These are phyloP conservation scores for Pithys albifrons DNA, from an alignment of 2,113 vertebrate species.

Conservation along the genomic window DNA sequence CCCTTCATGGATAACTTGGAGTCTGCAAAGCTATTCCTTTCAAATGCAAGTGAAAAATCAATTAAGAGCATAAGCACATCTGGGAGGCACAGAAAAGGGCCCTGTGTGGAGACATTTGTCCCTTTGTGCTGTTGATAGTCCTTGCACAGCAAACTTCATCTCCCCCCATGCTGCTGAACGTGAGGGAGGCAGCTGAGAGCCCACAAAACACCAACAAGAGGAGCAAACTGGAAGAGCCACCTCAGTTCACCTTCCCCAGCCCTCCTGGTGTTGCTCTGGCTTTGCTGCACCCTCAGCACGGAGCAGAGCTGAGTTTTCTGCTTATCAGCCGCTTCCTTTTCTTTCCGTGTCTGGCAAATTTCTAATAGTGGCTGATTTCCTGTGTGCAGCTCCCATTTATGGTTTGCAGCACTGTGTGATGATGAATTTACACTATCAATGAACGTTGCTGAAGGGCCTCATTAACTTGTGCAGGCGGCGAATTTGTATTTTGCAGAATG, in stretches of 20 bases:
- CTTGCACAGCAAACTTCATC: not conserved
- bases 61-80: not conserved
- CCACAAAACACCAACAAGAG: not conserved
- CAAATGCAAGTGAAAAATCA: not conserved
- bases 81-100: not conserved
- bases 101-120: not conserved
- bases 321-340: constrained; percentile 65
- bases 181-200: constrained; percentile 11
- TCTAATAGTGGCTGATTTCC: constrained; percentile 66
- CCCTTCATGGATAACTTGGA: not conserved
- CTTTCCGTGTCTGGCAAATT: constrained; percentile 50
- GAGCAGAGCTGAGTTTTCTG: constrained; percentile 61
- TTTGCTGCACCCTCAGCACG: not conserved
- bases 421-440: constrained; percentile 71
- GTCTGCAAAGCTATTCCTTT: not conserved
- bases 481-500: constrained; percentile 69
- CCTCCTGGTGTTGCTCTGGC: constrained; percentile 3
- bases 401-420: constrained; percentile 55
- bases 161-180: not conserved
- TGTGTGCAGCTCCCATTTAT: constrained; percentile 58
- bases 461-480: constrained; percentile 68
- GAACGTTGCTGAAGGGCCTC: constrained; percentile 70
- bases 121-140: not conserved
- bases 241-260: constrained; percentile 57
- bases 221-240: constrained; percentile 33